phyloP scores from a whole-genome alignment of 2,113 vertebrate species.

The Picathartes gymnocephalus region DNA sequence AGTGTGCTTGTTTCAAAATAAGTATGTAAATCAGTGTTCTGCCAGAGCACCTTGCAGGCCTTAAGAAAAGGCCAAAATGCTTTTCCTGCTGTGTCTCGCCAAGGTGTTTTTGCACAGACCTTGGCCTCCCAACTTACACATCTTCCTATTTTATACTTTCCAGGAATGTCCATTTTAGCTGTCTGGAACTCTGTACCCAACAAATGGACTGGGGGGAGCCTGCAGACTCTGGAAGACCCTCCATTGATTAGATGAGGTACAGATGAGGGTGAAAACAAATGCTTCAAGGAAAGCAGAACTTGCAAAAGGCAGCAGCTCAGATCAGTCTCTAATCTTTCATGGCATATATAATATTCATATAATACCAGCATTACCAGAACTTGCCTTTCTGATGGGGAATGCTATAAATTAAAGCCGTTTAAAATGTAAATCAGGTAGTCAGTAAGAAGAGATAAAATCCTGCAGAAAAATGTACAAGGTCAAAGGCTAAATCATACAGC shows the following conservation, averaged over 20 bases:
- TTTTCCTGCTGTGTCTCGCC: not conserved
- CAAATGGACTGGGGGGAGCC: not conserved
- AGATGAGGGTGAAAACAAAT: not conserved
- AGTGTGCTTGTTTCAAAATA: not conserved
- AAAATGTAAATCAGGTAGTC: not conserved
- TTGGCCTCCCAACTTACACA: not conserved
- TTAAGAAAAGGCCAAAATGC: not conserved
- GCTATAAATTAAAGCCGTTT: not conserved
- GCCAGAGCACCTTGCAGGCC: not conserved
- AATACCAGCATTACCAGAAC: not conserved
- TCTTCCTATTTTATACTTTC: not conserved
- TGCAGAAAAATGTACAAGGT: not conserved
- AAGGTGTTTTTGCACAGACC: not conserved
- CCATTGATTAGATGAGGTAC: not conserved
- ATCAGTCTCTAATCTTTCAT: not conserved
- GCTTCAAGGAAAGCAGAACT: not conserved
- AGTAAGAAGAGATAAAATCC: not conserved
- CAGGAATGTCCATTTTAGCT: not conserved
- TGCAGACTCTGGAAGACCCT: not conserved
- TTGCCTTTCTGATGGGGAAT: not conserved
- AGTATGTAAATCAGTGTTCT: not conserved
- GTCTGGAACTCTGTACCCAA: not conserved
- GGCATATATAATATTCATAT: not conserved
- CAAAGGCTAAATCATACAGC: not conserved
- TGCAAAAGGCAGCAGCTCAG: not conserved